These are phyloP conservation scores for Nymphalis c-album DNA, from an alignment of 2,888 invertebrate species.

Conservation along the genomic window DNA sequence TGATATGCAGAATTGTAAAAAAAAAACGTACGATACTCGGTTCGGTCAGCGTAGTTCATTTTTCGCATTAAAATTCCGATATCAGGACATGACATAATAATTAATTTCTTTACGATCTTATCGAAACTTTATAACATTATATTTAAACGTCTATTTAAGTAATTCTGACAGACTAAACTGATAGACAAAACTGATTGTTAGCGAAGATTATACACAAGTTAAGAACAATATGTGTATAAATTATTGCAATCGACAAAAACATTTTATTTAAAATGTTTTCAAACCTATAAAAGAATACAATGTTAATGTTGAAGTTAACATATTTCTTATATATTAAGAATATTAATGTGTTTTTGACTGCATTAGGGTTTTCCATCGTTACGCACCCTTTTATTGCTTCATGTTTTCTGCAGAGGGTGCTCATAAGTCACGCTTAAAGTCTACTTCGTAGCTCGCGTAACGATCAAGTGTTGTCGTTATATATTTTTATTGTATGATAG, in stretches of 20 bases:
- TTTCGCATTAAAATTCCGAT: constrained; percentile 25
- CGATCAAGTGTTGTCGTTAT: constrained; percentile 8
- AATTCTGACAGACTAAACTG: neutral
- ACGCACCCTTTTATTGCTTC: constrained; percentile 65
- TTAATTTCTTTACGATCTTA: constrained; percentile 19
- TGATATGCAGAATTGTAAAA: constrained; percentile 1
- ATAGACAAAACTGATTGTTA: neutral
- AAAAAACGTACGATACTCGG: neutral
- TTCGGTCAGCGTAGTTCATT: constrained; percentile 14
- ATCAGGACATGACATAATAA: constrained; percentile 25
- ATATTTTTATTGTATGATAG: neutral
- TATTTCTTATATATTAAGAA: constrained; percentile 3
- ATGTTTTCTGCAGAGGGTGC: constrained; percentile 39
- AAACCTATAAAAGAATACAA: neutral
- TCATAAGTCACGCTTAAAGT: constrained; percentile 38
- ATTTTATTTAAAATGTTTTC: neutral
- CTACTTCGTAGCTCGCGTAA: constrained; percentile 29
- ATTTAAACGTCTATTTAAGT: neutral
- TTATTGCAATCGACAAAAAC: no score
- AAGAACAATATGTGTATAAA: no score
- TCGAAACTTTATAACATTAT: neutral
- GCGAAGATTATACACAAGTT: no score
- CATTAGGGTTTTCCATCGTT: constrained; percentile 52
- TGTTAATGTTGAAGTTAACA: neutral
- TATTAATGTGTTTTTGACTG: neutral